These are phyloP conservation scores for Corapipo altera DNA, from an alignment of 2,113 vertebrate genomes.

Conservation along the genomic window DNA sequence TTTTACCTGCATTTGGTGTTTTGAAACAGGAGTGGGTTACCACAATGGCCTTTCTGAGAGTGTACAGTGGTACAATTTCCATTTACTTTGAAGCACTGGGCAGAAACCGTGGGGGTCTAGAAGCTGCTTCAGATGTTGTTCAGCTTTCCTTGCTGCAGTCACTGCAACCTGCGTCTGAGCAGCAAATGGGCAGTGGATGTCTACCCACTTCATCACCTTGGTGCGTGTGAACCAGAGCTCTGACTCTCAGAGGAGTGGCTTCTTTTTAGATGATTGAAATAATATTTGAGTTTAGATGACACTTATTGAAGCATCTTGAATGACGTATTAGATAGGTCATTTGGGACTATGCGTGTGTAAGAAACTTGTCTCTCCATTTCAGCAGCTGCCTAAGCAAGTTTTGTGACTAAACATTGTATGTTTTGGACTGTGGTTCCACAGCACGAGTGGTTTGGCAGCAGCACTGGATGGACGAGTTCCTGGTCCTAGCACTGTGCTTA, in stretches of 20 bases:
- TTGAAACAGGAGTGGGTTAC: background rate
- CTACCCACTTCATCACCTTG: background rate
- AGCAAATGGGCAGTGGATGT: background rate
- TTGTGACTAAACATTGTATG: background rate
- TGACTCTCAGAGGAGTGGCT: background rate
- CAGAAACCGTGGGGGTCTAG: background rate
- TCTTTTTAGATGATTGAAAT: background rate
- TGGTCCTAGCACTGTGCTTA: background rate
- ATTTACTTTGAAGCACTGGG: background rate
- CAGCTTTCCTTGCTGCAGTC: background rate
- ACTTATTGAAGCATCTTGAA: conserved; percentile 28
- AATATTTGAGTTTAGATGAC: conserved; percentile 10
- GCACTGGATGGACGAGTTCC: background rate
- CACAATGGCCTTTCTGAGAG: background rate
- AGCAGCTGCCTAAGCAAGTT: conserved; percentile 59
- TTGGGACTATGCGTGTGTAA: conserved; percentile 12
- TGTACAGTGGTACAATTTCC: rapidly evolving
- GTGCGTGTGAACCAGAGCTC: background rate
- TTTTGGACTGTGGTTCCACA: background rate
- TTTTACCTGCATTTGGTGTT: background rate
- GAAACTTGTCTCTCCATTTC: conserved; percentile 22
- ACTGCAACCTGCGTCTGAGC: rapidly evolving
- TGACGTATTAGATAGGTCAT: background rate
- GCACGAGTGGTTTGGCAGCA: background rate
- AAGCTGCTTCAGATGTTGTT: background rate